These are phyloP conservation scores for Nothoprocta pentlandii DNA, from an alignment of 2,113 vertebrate genomes.

Conservation along the genomic window DNA sequence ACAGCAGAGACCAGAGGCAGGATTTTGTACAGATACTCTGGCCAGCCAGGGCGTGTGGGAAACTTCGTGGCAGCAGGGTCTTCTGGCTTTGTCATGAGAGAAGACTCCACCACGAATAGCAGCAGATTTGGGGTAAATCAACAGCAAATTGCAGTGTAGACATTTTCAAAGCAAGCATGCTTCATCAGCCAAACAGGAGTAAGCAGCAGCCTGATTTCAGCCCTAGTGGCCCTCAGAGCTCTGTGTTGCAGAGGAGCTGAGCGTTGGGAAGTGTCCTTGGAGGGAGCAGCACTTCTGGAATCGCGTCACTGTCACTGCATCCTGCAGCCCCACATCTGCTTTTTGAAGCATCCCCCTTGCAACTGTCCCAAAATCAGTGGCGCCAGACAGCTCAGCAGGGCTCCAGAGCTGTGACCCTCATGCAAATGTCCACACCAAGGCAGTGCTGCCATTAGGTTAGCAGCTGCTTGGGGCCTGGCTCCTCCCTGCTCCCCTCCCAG, in stretches of 20 bases:
- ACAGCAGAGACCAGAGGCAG: accelerated
- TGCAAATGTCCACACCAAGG: not conserved
- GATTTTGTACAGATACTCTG: not conserved
- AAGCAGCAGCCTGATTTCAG: not conserved
- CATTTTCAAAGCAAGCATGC: accelerated
- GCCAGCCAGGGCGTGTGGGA: not conserved
- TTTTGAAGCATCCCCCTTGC: not conserved
- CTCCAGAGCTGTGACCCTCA: not conserved
- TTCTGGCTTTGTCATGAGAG: not conserved
- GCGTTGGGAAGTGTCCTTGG: accelerated
- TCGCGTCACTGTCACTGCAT: not conserved
- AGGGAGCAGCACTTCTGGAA: not conserved
- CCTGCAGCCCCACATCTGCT: not conserved
- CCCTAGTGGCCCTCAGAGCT: not conserved
- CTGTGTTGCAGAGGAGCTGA: accelerated
- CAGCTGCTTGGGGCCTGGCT: not conserved
- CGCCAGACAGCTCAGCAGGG: not conserved
- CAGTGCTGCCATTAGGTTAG: not conserved
- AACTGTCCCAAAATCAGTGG: not conserved
- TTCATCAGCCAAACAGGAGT: not conserved
- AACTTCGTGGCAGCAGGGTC: not conserved
- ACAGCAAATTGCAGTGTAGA: not conserved
- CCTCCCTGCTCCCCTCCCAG: not conserved
- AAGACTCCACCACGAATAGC: not conserved
- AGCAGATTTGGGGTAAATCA: not conserved